Evolutionary conservation across 1,140 invertebrate genomes (phyloP).

Genomic region (Drosophila seguyi): DNA sequence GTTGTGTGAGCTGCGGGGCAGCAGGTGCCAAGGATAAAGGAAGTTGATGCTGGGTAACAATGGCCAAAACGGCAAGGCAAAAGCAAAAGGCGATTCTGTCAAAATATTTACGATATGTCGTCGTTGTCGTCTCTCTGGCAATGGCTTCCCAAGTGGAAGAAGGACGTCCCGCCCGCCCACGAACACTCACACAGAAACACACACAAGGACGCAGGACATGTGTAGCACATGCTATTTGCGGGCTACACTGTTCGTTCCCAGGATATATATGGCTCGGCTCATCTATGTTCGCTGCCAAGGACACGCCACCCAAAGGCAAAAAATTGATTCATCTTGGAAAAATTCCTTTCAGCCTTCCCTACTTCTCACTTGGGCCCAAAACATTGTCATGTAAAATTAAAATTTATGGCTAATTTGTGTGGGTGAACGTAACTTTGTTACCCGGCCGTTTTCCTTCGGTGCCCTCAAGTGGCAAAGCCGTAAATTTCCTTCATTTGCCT

Average conservation of each 20-base stretch:
- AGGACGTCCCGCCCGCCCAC: slow-evolving; percentile 31
- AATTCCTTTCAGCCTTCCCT: slow-evolving; percentile 28
- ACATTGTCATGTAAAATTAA: slow-evolving; percentile 83
- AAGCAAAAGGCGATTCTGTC: slow-evolving; percentile 81
- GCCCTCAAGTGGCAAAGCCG: slow-evolving; percentile 41
- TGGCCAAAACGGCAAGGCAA: slow-evolving; percentile 74
- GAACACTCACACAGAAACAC: slow-evolving; percentile 10
- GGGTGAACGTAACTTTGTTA: slow-evolving; percentile 50
- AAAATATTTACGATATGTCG: slow-evolving; percentile 81
- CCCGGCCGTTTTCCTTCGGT: slow-evolving; percentile 19
- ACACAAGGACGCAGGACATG: slow-evolving; percentile 62
- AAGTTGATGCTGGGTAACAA: slow-evolving; percentile 62
- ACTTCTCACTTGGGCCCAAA: slow-evolving; percentile 30
- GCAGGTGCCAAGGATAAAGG: slow-evolving; percentile 59
- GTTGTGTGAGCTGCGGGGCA: slow-evolving; percentile 15
- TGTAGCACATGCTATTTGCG: slow-evolving; percentile 69
- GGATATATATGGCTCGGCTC: slow-evolving; percentile 47
- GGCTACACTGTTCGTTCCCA: slow-evolving; percentile 48
- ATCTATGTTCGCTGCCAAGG: slow-evolving; percentile 61
- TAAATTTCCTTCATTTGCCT: slow-evolving; percentile 61
- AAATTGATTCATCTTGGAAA: slow-evolving; percentile 53
- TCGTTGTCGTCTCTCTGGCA: slow-evolving; percentile 52
- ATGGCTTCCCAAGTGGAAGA: slow-evolving; percentile 67
- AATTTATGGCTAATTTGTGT: slow-evolving; percentile 83
- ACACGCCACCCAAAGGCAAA: slow-evolving; percentile 31